A percentile compares a stretch with the other conserved stretches of the same genome.
Conservation (phyloP, 2,113 vertebrate genomes). For the Galbula dea region DNA sequence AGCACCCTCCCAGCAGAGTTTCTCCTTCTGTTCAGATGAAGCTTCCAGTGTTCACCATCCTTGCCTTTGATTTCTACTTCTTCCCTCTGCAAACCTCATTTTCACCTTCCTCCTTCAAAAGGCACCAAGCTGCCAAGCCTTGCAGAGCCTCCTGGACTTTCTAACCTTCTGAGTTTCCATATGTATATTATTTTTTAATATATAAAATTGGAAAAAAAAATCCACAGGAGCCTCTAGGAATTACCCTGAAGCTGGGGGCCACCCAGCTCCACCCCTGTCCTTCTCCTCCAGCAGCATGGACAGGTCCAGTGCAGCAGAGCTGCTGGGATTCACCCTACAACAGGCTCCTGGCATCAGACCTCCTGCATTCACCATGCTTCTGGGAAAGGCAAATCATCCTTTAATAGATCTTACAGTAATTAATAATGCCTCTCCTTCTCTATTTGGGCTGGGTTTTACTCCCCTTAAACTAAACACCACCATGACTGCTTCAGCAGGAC, state of each 20-base stretch:
- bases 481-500: background rate
- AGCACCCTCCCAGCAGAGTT: no score
- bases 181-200: background rate
- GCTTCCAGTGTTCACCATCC: no score
- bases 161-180: background rate
- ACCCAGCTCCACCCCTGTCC: background rate
- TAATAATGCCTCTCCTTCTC: background rate
- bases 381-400: background rate
- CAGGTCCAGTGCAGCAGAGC: no score
- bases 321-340: background rate
- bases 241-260: background rate
- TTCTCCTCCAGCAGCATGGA: background rate
- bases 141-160: background rate
- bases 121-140: background rate
- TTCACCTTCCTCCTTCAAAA: background rate
- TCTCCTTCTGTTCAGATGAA: no score
- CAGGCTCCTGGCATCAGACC: fast-evolving
- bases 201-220: fast-evolving
- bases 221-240: background rate
- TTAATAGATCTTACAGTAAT: background rate
- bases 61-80: background rate
- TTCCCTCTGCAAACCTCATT: background rate
- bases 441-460: no score
- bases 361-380: background rate
- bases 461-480: background rate